Evolutionary conservation across 2,888 invertebrate genomes (phyloP).

Genomic region (Ectropis crepuscularia): DNA sequence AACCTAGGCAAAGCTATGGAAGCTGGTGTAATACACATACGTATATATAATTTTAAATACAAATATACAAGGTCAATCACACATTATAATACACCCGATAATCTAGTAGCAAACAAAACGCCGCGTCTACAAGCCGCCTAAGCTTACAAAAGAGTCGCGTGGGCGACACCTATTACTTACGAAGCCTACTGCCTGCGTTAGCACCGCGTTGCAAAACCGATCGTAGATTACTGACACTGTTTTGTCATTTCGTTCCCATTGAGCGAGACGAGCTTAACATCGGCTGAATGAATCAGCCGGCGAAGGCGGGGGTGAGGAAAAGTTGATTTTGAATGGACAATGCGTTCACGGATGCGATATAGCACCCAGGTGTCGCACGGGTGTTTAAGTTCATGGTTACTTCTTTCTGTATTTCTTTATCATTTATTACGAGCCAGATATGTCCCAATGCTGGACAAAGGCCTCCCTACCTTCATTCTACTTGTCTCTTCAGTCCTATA

Average conservation of each 20-base stretch:
- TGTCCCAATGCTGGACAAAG: too few species aligned
- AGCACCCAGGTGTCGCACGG: too few species aligned
- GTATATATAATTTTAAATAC: too few species aligned
- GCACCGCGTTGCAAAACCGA: conserved; percentile 40
- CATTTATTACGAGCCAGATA: too few species aligned
- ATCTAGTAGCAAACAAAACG: conserved; percentile 9
- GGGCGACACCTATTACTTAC: conserved; percentile 38
- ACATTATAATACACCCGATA: background rate
- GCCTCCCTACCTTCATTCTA: too few species aligned
- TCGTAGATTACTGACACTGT: conserved; percentile 37
- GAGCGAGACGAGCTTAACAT: conserved; percentile 22
- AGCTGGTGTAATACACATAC: too few species aligned
- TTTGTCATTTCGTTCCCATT: conserved; percentile 37
- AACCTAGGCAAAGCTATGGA: too few species aligned
- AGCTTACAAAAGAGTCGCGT: conserved; percentile 44
- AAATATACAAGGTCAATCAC: too few species aligned
- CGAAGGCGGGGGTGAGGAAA: background rate
- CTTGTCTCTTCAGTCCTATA: too few species aligned
- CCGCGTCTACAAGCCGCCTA: conserved; percentile 23
- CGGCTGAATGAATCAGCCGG: conserved; percentile 18
- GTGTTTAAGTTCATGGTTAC: too few species aligned
- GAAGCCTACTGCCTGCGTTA: conserved; percentile 36
- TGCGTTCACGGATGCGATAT: background rate
- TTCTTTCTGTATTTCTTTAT: too few species aligned
- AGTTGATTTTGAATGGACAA: background rate